These are phyloP conservation scores for Epsilonema sp. DNA, from an alignment of 2,888 invertebrate species.

Conservation along the genomic window DNA sequence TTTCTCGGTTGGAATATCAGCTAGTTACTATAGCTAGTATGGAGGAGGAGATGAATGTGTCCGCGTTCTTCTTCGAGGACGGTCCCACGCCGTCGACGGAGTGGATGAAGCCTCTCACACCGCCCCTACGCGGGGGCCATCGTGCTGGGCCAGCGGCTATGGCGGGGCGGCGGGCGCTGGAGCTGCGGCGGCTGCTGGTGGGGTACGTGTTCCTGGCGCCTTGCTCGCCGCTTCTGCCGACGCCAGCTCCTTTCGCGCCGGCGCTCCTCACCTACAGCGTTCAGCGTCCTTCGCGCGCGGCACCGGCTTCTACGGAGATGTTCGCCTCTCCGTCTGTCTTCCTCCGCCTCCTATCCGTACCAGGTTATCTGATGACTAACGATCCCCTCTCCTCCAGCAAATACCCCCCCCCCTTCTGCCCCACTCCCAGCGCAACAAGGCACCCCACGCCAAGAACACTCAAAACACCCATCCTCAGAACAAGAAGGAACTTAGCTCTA, in stretches of 20 bases:
- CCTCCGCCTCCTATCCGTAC: too few relatives aligned
- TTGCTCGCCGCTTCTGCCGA: constrained; percentile 86
- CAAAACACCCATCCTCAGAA: too few relatives aligned
- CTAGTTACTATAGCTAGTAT: too few relatives aligned
- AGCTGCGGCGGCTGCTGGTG: constrained; percentile 58
- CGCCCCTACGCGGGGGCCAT: constrained; percentile 70
- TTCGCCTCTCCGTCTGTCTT: constrained; percentile 12
- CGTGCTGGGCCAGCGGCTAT: constrained; percentile 81
- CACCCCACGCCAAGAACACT: constrained; percentile 72
- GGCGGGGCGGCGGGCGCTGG: constrained; percentile 68
- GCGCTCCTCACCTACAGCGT: background rate
- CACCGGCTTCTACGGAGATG: constrained; percentile 10
- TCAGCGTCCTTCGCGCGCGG: background rate
- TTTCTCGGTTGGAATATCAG: too few relatives aligned
- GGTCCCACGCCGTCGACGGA: constrained; percentile 66
- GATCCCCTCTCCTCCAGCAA: constrained; percentile 64
- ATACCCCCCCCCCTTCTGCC: constrained; percentile 81
- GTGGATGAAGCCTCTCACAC: constrained; percentile 80
- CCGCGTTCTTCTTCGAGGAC: constrained; percentile 82
- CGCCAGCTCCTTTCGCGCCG: constrained; percentile 42
- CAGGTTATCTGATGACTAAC: constrained; percentile 49
- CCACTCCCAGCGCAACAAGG: constrained; percentile 88
- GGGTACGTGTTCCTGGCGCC: constrained; percentile 76
- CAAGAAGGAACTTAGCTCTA: too few relatives aligned
- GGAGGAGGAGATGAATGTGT: constrained; percentile 52